A percentile compares a stretch with the other conserved stretches of the same genome.
These are phyloP conservation scores for Dione juno DNA, from an alignment of 2,888 invertebrate genomes.

Conservation along the genomic window DNA sequence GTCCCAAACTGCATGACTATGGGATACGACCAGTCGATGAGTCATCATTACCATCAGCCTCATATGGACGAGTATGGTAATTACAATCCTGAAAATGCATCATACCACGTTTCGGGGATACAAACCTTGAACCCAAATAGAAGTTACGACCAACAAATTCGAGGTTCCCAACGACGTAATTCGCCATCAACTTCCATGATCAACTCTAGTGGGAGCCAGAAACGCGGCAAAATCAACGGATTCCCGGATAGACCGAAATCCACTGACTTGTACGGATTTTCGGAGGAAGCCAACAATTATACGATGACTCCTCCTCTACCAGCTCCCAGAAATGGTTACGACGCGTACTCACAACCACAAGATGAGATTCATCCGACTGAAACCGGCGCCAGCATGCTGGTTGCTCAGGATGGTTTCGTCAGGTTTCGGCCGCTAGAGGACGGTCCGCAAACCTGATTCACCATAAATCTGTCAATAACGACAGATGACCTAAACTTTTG, in stretches of 20 bases:
- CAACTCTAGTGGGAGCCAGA: conserved; percentile 79
- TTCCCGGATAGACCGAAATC: conserved; percentile 87
- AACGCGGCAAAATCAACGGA: conserved; percentile 75
- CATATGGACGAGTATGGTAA: conserved; percentile 79
- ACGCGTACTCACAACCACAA: conserved; percentile 82
- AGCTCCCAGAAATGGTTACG: conserved; percentile 75
- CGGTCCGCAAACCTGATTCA: conserved; percentile 78
- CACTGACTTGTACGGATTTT: conserved; percentile 84
- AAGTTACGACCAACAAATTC: conserved; percentile 73
- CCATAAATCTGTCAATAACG: conserved; percentile 68
- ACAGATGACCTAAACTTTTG: conserved; percentile 73
- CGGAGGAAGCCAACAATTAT: conserved; percentile 73
- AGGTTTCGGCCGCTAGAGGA: conserved; percentile 90
- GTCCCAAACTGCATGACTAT: conserved; percentile 84
- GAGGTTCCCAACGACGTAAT: conserved; percentile 74
- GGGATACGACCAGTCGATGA: conserved; percentile 81
- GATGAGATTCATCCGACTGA: conserved; percentile 78
- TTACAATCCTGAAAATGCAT: conserved; percentile 77
- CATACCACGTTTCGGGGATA: conserved; percentile 80
- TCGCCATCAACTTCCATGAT: conserved; percentile 76
- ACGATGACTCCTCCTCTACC: conserved; percentile 79
- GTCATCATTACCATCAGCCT: conserved; percentile 80
- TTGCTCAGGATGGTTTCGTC: conserved; percentile 95
- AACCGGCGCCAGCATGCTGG: conserved; percentile 89
- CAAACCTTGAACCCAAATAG: conserved; percentile 80